Conservation (phyloP, 2,113 vertebrate species). For the Callionymus lyra region DNA sequence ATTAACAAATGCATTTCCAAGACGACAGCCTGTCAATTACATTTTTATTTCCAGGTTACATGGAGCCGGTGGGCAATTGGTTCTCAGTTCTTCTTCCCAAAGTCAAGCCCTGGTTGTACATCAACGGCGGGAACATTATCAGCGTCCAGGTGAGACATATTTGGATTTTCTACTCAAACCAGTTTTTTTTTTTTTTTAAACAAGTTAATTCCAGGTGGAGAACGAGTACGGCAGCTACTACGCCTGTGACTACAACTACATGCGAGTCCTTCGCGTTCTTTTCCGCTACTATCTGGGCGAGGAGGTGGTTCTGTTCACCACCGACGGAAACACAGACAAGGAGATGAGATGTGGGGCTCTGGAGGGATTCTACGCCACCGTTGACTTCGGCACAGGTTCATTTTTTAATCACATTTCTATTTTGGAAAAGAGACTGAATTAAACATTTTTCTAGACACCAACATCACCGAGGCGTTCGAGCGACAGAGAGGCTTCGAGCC, state of each 20-base stretch:
- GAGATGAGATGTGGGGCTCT: constrained; percentile 83
- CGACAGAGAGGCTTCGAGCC: constrained; percentile 77
- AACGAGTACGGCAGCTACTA: constrained; percentile 93
- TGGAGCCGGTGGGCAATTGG: constrained; percentile 84
- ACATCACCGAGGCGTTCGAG: constrained; percentile 72
- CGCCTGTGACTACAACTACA: constrained; percentile 81
- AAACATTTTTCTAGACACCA: constrained; percentile 63
- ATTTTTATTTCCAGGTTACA: constrained; percentile 67
- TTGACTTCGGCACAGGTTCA: constrained; percentile 91
- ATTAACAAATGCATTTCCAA: no score
- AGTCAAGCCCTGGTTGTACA: constrained; percentile 79
- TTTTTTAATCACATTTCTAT: no score
- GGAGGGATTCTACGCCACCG: constrained; percentile 78
- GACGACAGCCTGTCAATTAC: no score
- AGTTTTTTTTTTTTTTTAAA: neutral
- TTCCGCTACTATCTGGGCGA: constrained; percentile 76
- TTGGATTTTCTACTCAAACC: neutral
- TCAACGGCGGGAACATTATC: constrained; percentile 87
- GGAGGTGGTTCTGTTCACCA: constrained; percentile 85
- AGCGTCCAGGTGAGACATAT: constrained; percentile 77
- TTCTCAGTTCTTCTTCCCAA: constrained; percentile 80
- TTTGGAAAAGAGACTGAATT: neutral
- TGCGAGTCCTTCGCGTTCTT: constrained; percentile 72
- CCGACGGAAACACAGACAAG: constrained; percentile 66
- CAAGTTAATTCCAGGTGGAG: constrained; percentile 70